Conservation (phyloP, 2,113 vertebrate genomes). For the Nasalis larvatus region DNA sequence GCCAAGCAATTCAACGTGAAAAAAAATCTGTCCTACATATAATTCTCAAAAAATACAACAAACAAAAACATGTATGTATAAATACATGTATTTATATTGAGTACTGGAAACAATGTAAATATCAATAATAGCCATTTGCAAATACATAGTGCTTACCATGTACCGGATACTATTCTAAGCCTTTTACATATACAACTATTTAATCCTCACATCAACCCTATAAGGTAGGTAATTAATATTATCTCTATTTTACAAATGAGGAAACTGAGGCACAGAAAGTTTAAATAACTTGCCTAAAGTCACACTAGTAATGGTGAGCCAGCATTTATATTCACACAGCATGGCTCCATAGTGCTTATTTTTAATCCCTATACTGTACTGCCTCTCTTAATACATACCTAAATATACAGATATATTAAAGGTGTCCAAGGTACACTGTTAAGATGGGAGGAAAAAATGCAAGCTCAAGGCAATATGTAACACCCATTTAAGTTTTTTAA, state of each 20-base stretch:
- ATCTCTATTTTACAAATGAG: neutral
- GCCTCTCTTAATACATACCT: neutral
- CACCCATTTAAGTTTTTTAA: neutral
- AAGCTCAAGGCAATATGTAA: neutral
- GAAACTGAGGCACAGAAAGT: neutral
- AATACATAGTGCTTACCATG: neutral
- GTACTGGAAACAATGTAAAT: neutral
- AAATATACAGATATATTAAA: neutral
- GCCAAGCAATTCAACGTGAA: constrained; percentile 11
- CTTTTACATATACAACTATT: neutral
- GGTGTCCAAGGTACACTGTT: neutral
- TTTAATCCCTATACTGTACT: neutral
- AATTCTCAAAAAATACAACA: neutral
- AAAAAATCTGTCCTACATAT: neutral
- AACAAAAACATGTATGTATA: neutral
- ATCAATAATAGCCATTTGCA: neutral
- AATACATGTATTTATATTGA: neutral
- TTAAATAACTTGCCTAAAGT: neutral
- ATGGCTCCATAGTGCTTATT: neutral
- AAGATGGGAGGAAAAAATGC: neutral
- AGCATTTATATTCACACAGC: neutral
- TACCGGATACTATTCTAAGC: neutral
- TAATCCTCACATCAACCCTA: neutral
- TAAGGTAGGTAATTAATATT: neutral
- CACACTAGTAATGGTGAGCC: neutral